Conservation (phyloP, 92 coral and sea anemone genomes). For the Heteractis magnifica region DNA sequence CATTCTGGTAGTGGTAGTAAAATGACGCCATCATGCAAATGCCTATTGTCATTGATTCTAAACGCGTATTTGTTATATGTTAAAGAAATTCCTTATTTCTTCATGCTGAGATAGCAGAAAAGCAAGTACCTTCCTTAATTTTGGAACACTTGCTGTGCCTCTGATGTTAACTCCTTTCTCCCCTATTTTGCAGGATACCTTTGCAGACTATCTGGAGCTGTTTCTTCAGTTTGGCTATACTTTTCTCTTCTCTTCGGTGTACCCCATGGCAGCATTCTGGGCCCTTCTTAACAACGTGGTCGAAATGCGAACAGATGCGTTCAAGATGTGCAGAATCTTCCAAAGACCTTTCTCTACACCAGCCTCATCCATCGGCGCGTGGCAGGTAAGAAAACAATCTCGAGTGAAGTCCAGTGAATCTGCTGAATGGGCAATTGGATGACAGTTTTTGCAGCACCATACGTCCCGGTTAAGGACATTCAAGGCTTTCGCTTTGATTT, state of each 20-base stretch:
- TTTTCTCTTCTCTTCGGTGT: constrained; percentile 93
- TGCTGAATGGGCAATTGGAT: background rate
- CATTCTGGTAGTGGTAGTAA: too few relatives aligned
- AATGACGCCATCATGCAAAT: too few relatives aligned
- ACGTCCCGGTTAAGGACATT: too few relatives aligned
- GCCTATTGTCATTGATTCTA: too few relatives aligned
- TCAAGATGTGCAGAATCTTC: constrained; percentile 87
- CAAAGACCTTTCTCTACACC: constrained; percentile 88
- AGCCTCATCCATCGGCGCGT: constrained; percentile 91
- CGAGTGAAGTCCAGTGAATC: background rate
- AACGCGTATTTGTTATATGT: too few relatives aligned
- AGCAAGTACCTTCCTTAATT: too few relatives aligned
- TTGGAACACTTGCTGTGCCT: too few relatives aligned
- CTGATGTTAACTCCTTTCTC: background rate
- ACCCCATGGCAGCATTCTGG: constrained; percentile 99
- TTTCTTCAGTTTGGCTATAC: constrained; percentile 99
- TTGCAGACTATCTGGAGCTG: constrained; percentile 92
- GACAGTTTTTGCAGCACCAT: background rate
- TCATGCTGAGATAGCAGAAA: too few relatives aligned
- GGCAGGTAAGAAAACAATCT: constrained; percentile 71
- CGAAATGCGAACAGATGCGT: constrained; percentile 96
- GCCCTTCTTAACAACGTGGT: constrained; percentile 90
- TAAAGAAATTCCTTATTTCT: too few relatives aligned
- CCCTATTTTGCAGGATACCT: constrained; percentile 68
- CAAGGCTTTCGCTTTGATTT: too few relatives aligned